These are phyloP conservation scores for Clupea harengus DNA, from an alignment of 2,113 vertebrate genomes.

Conservation along the genomic window DNA sequence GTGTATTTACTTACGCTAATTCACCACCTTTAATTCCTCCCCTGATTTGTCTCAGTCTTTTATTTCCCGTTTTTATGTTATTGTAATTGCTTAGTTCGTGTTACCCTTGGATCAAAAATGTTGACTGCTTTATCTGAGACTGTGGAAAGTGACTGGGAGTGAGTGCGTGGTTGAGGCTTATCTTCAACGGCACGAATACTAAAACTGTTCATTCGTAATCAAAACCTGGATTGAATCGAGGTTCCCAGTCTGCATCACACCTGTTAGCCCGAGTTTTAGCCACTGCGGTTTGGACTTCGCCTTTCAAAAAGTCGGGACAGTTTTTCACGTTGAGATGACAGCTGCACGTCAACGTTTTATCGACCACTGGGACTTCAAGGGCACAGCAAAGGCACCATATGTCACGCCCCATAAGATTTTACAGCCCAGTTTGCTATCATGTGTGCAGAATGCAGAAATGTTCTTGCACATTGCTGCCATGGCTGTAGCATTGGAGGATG, in stretches of 20 bases:
- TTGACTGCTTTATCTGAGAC: slow-evolving; percentile 49
- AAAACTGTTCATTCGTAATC: slow-evolving; percentile 12
- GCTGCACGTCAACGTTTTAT: not conserved
- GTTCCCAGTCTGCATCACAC: not conserved
- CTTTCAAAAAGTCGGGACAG: not conserved
- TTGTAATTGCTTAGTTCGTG: slow-evolving; percentile 54
- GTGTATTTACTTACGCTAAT: slow-evolving; percentile 51
- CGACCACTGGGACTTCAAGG: not conserved
- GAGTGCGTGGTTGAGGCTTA: slow-evolving; percentile 1
- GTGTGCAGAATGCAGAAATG: not conserved
- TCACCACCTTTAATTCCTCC: slow-evolving; percentile 49
- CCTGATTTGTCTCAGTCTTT: slow-evolving; percentile 19
- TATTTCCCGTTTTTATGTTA: slow-evolving; percentile 39
- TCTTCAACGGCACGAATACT: slow-evolving; percentile 28
- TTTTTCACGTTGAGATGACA: not conserved
- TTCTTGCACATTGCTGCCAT: not conserved
- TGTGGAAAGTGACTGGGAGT: not conserved
- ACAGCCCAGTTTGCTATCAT: not conserved
- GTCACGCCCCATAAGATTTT: not conserved
- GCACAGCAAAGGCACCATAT: not conserved
- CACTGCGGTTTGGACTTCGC: not conserved
- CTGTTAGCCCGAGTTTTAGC: not conserved
- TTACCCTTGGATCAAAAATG: slow-evolving; percentile 52
- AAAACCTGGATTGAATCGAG: slow-evolving; percentile 22
- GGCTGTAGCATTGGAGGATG: not conserved